Conservation (phyloP, 2,797 vertebrate species). For the Crax fasciolata region DNA sequence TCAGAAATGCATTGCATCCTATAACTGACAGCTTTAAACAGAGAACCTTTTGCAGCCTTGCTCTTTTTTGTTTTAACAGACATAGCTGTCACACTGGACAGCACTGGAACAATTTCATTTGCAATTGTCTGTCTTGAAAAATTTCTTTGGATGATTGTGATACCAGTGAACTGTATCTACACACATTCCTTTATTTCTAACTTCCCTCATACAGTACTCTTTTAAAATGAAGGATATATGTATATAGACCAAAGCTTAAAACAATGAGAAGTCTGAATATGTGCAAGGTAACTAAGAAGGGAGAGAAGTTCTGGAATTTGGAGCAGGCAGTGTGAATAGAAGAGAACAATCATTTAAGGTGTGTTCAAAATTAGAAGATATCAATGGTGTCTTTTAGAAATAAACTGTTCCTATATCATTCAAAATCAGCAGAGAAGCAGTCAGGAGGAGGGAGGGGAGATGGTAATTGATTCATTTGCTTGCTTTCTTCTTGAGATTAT, state of each 20-base stretch:
- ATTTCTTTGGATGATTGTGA: neutral
- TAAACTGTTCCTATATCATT: neutral
- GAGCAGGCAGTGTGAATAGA: neutral
- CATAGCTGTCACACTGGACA: neutral
- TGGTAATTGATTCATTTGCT: conserved; percentile 59
- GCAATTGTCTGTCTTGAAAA: neutral
- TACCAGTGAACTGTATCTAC: neutral
- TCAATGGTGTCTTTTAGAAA: neutral
- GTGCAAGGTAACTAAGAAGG: neutral
- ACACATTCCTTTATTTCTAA: neutral
- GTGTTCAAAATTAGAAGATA: neutral
- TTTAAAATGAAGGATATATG: neutral
- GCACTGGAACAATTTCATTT: neutral
- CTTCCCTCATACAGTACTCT: neutral
- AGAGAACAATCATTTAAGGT: neutral
- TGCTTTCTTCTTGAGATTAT: conserved; percentile 34
- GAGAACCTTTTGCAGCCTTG: neutral
- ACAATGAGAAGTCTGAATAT: neutral
- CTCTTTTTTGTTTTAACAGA: neutral
- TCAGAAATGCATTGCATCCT: neutral
- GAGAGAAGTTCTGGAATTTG: neutral
- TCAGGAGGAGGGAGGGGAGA: conserved; percentile 38
- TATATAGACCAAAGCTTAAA: neutral
- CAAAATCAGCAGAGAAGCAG: conserved; percentile 19
- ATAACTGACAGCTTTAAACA: neutral